Evolutionary conservation across 2,797 vertebrate genomes (phyloP).

Genomic region (Anableps anableps): DNA sequence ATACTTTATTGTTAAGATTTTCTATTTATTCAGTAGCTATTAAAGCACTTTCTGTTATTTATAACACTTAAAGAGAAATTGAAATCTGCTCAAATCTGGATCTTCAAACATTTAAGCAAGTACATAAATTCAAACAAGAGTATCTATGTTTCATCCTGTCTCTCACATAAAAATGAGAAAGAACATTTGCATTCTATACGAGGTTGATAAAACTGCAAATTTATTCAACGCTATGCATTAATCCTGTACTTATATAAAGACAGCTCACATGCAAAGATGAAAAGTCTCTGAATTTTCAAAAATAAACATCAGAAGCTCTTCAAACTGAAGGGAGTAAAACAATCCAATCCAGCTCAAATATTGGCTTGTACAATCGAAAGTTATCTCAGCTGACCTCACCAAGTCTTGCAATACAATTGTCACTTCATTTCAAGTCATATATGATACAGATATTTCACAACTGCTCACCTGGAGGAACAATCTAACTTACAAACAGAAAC

Average conservation of each 20-base stretch:
- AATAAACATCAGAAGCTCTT: not conserved
- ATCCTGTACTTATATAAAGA: not conserved
- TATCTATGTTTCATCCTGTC: not conserved
- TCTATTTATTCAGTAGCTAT: not conserved
- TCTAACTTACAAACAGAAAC: conserved; percentile 17
- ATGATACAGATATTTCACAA: not conserved
- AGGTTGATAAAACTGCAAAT: not conserved
- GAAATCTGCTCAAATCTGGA: not conserved
- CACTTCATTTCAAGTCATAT: conserved; percentile 1
- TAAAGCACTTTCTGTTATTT: not conserved
- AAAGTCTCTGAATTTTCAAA: not conserved
- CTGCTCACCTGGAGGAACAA: not conserved
- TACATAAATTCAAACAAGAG: not conserved
- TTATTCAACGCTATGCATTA: not conserved
- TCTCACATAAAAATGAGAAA: not conserved
- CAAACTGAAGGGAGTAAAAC: not conserved
- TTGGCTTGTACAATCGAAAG: conserved; percentile 2
- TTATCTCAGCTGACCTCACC: not conserved
- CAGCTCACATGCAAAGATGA: not conserved
- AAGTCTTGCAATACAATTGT: not conserved
- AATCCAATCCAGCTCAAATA: not conserved
- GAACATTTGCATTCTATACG: conserved; percentile 1
- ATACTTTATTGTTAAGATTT: not conserved
- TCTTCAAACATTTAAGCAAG: not conserved
- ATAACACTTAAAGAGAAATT: not conserved